Percentiles rank a stretch among this genome's conserved stretches.
phyloP scores from a whole-genome alignment of 2,113 vertebrate genomes.

The Semicossyphus pulcher region DNA sequence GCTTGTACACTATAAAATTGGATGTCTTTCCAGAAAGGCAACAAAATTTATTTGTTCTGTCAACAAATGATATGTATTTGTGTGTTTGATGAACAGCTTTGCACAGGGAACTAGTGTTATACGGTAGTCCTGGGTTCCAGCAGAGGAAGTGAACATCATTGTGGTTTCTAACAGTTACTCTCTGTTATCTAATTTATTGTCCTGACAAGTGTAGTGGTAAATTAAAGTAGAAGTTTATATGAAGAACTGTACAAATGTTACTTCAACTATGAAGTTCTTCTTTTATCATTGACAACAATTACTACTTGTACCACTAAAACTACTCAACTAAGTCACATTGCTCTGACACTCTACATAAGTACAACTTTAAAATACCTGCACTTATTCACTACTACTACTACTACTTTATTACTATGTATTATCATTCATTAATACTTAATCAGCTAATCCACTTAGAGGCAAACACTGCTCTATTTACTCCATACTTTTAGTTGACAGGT shows the following conservation, averaged over 20 bases:
- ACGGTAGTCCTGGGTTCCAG: background rate
- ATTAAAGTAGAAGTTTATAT: background rate
- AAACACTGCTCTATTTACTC: no score
- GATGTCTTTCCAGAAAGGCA: background rate
- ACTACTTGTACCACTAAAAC: no score
- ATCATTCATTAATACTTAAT: no score
- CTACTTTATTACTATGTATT: background rate
- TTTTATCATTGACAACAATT: no score
- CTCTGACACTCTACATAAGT: no score
- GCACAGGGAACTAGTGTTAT: background rate
- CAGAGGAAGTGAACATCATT: background rate
- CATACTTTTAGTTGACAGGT: no score
- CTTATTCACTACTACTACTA: background rate
- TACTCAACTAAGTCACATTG: background rate
- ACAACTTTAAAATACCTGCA: background rate
- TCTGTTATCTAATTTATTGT: background rate
- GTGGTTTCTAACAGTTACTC: background rate
- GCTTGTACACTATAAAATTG: constrained; percentile 12
- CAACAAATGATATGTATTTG: constrained; percentile 10
- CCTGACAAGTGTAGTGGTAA: background rate
- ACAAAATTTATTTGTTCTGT: constrained; percentile 13
- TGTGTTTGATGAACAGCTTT: constrained; percentile 11
- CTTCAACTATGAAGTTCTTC: no score
- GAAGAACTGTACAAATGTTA: no score
- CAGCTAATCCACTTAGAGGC: no score